phyloP scores from a whole-genome alignment of 2,888 invertebrate genomes.

The Trypoxylon attenuatum region DNA sequence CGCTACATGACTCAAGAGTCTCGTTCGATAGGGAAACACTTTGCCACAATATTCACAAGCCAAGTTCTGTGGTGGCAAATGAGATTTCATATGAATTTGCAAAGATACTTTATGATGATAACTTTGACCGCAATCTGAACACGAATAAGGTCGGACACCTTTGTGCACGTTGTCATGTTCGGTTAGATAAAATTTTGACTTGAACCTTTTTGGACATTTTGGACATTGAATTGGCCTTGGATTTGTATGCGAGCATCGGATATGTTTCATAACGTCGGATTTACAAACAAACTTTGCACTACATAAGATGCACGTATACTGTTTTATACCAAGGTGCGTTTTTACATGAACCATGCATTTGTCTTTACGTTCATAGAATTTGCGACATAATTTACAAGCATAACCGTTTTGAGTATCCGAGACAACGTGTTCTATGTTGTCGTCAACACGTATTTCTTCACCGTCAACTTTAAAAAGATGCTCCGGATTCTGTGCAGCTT shows the following conservation, averaged over 20 bases:
- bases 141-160: constrained; percentile 70
- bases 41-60: constrained; percentile 73
- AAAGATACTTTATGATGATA: constrained; percentile 73
- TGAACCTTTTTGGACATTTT: constrained; percentile 71
- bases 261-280: constrained; percentile 73
- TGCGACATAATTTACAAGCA: constrained; percentile 69
- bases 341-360: constrained; percentile 73
- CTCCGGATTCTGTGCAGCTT: constrained; percentile 66
- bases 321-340: constrained; percentile 72
- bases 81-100: constrained; percentile 73
- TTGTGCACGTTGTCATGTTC: constrained; percentile 73
- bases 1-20: constrained; percentile 69
- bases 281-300: constrained; percentile 72
- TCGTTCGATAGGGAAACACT: constrained; percentile 71
- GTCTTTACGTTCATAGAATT: constrained; percentile 70
- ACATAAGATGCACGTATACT: constrained; percentile 70
- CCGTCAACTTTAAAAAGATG: constrained; percentile 70
- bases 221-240: constrained; percentile 72
- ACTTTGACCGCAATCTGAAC: constrained; percentile 69
- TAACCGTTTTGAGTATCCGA: constrained; percentile 67
- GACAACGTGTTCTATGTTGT: constrained; percentile 67
- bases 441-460: constrained; percentile 71
- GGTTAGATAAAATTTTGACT: constrained; percentile 71
- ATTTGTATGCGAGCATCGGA: constrained; percentile 72
- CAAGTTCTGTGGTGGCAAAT: constrained; percentile 71